Base-by-base conservation (phyloP, 92 coral and sea anemone genomes). In the Epizoanthus scotinus region DNA sequence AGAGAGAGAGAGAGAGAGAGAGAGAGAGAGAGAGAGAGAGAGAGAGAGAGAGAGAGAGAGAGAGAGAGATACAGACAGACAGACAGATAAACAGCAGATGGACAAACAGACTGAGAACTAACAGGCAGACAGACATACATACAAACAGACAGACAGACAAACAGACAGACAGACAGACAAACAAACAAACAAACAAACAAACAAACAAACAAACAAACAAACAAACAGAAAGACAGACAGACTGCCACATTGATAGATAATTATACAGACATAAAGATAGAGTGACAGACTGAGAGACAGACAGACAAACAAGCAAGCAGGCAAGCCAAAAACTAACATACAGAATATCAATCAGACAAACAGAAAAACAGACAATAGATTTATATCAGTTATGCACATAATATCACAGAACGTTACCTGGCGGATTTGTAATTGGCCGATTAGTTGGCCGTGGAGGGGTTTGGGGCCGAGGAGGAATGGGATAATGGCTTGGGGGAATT, bases 401-500 rank as follows among this genome's bases (percentile, higher is more conserved):
- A 5, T 29, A 15, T 64, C 29, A 20, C 20, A 2, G 6, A 8
- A 29, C 19, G 29, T 73, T 72, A 73, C 79, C 79, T 73, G 79
- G 79, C 9, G 79, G 61, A 31, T 42, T 34, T 31, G 25, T 73
- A 54, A 73, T n/a, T 7, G 25, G 79, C 24, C 55, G 79, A 34
- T 60, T 20, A 47, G 79, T 73, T 57, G 79, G 67, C 22, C 17
- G 79, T 13, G 79, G 79, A n/a, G 79, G 67, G 59, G 79, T 31
- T 31, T 73, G 79, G 54, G 79, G 67, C 67, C 62, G 58, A 73
- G 79, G 67, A 14, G 79, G 65, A 24, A 56, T 50, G 21, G 79
- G 79, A 28, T 55, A 34, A 53, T 73, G 65, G 79, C 66, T 29
- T 21, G 64, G 64, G 14, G 67, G 47, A 71, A 53, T n/a, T 53